A percentile compares a stretch with the other conserved stretches of the same genome.
Evolutionary conservation across 1,140 invertebrate species (phyloP).

Genomic region (Copidosoma floridanum): DNA sequence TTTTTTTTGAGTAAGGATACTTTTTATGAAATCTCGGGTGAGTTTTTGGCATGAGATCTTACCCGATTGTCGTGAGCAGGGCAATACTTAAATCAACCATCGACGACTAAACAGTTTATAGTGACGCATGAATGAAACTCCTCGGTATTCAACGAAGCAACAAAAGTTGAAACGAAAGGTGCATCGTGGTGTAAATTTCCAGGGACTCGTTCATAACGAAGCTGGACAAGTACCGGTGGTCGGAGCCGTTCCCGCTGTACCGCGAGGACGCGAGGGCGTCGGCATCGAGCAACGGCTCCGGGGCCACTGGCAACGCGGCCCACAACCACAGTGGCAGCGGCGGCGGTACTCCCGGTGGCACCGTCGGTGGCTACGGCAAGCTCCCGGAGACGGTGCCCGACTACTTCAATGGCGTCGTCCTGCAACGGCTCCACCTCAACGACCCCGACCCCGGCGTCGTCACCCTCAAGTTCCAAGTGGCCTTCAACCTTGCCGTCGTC

Average conservation of each 20-base stretch:
- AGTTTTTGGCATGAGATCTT: too few relatives aligned
- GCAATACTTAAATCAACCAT: too few relatives aligned
- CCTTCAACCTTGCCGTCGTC: constrained; percentile 84
- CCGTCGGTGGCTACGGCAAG: constrained; percentile 58
- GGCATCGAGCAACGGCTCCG: constrained; percentile 40
- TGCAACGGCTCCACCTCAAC: constrained; percentile 67
- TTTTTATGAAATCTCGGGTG: too few relatives aligned
- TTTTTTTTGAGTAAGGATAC: too few relatives aligned
- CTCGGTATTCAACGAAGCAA: too few relatives aligned
- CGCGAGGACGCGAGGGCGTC: constrained; percentile 57
- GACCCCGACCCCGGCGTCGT: constrained; percentile 63
- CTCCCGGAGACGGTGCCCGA: constrained; percentile 76
- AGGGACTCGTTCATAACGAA: constrained; percentile 85
- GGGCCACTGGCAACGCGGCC: neutral
- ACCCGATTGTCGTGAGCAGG: too few relatives aligned
- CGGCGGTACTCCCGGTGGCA: constrained; percentile 17
- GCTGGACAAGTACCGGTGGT: constrained; percentile 79
- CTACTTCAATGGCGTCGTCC: constrained; percentile 78
- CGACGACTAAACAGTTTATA: too few relatives aligned
- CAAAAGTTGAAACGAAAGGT: too few relatives aligned
- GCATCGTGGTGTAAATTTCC: too few relatives aligned
- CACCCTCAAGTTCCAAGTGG: constrained; percentile 80
- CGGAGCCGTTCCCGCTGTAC: constrained; percentile 68
- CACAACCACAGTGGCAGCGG: neutral
- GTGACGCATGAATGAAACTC: too few relatives aligned